phyloP scores from a whole-genome alignment of 2,888 invertebrate species.

The Lepetodrilus schrolli region DNA sequence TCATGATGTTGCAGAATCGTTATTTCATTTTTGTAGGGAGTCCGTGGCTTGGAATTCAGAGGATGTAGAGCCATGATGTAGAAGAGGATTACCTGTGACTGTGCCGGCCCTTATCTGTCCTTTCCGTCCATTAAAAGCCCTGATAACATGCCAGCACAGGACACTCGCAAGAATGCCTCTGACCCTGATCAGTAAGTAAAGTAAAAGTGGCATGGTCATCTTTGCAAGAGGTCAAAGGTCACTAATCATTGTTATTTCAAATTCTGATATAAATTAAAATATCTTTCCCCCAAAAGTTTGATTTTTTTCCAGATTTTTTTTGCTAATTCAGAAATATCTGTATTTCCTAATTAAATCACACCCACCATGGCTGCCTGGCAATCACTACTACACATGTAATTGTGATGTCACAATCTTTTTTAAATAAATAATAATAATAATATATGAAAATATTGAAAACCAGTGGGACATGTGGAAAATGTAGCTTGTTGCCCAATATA shows the following conservation, averaged over 20 bases:
- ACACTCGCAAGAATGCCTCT: conserved; percentile 33
- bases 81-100: background rate
- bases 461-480: no score
- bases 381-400: no score
- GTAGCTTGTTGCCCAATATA: no score
- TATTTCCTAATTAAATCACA: background rate
- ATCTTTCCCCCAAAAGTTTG: no score
- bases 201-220: background rate
- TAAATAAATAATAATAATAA: no score
- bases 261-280: no score
- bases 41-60: background rate
- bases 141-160: conserved; percentile 5
- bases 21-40: background rate
- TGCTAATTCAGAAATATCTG: no score
- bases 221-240: background rate
- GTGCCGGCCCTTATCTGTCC: conserved; percentile 15
- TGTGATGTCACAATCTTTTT: no score
- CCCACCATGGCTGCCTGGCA: no score
- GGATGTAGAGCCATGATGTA: background rate
- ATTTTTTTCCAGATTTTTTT: no score
- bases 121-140: conserved; percentile 28
- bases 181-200: conserved; percentile 45
- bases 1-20: background rate
- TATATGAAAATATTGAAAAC: no score
- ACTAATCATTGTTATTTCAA: background rate